These are phyloP conservation scores for Glossosoma conforme DNA, from an alignment of 1,140 invertebrate genomes.

Conservation along the genomic window DNA sequence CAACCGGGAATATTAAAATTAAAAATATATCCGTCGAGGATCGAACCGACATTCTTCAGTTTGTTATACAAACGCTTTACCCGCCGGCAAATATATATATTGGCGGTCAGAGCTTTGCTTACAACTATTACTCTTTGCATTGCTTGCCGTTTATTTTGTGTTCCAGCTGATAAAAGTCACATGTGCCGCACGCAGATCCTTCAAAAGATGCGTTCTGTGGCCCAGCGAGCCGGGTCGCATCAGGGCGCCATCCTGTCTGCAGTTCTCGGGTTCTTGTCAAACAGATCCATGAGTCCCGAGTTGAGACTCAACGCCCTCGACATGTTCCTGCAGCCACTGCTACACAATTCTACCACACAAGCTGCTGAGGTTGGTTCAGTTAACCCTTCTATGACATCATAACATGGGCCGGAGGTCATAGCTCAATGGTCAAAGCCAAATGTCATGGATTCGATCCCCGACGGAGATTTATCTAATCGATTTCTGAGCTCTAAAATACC, in stretches of 20 bases:
- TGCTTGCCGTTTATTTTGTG: too few species aligned
- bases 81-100: too few species aligned
- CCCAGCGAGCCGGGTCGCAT: conserved; percentile 1
- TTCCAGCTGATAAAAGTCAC: conserved; percentile 22
- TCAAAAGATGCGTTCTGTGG: conserved; percentile 22
- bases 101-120: too few species aligned
- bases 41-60: too few species aligned
- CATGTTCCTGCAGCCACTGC: conserved; percentile 19
- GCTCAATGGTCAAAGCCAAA: too few species aligned
- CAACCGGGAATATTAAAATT: too few species aligned
- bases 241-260: conserved; percentile 5
- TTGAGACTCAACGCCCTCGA: conserved; percentile 15
- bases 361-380: conserved; percentile 13
- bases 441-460: too few species aligned
- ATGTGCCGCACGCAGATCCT: conserved; percentile 22
- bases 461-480: too few species aligned
- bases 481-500: too few species aligned
- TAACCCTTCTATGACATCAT: background rate
- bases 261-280: conserved; percentile 4
- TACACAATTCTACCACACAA: background rate
- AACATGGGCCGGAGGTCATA: background rate
- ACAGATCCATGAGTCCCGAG: conserved; percentile 6
- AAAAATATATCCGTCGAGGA: too few species aligned
- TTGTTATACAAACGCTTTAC: too few species aligned
- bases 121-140: too few species aligned